Percentiles rank a stretch among this genome's conserved stretches.
Evolutionary conservation across 2,113 vertebrate genomes (phyloP).

Genomic region (Cyphomyrus plagiostoma): DNA sequence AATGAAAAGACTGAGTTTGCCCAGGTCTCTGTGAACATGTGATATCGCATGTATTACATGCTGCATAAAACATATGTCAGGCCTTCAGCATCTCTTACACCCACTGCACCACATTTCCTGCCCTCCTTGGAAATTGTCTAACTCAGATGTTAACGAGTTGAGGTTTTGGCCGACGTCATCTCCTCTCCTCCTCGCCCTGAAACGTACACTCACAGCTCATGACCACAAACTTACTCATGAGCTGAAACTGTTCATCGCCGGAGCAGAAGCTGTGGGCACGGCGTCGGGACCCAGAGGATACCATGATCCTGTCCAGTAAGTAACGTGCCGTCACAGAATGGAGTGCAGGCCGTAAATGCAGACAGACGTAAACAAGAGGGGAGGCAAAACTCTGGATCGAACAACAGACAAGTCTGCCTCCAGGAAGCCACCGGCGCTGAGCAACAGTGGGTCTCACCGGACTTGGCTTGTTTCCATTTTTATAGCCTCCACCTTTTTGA

Average conservation of each 20-base stretch:
- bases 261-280: neutral
- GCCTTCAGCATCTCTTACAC: neutral
- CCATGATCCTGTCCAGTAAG: slow-evolving; percentile 25
- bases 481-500: neutral
- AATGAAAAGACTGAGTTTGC: neutral
- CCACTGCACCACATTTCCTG: neutral
- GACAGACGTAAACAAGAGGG: neutral
- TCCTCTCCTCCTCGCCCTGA: neutral
- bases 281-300: neutral
- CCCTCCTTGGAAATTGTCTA: neutral
- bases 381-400: neutral
- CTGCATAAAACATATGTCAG: neutral
- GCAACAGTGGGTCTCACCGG: neutral
- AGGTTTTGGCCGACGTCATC: slow-evolving; percentile 12
- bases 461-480: neutral
- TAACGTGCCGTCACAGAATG: neutral
- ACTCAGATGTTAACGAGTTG: neutral
- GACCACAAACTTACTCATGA: slow-evolving; percentile 19
- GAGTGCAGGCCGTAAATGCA: too few species aligned
- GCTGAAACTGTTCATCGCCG: neutral
- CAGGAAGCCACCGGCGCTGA: neutral
- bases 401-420: neutral
- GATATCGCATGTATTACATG: neutral
- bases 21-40: neutral
- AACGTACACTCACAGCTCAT: neutral